Base-by-base conservation (phyloP, 2,888 invertebrate species). In the Linnaemya vulpina region DNA sequence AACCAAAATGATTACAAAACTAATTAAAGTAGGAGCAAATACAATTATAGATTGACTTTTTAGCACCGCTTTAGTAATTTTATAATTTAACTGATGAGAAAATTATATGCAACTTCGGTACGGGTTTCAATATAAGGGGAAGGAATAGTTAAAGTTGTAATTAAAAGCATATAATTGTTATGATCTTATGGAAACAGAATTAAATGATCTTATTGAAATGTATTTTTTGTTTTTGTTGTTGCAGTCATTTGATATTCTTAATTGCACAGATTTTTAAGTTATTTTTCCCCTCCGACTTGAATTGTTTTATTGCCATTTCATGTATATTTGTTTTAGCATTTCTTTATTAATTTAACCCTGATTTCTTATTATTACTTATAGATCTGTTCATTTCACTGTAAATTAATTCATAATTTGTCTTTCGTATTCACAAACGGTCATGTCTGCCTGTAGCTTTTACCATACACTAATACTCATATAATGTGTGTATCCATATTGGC, bases 261-360 rank as follows among this genome's bases (percentile, higher is more conserved):
- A 67, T 17, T 76, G 65, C 25, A 67, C 35, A n/a, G 55, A 43
- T 65, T 40, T 65, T 35, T 3, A 30, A 20, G 10, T 35, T 60
- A 2, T 17, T 43, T 60, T 30, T 71, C 7, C 17, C 20, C 20
- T 60, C 46, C 35, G 53, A 35, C 22, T 53, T 68, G 15, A 11
- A 38, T 17, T 51, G 17, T 25, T 73, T 58, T 65, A 43, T 51
- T 30, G 25, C 25, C n/a, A 38, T 60, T 38, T 63, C 38, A 76
- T 82, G 70, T 70, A 53, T 75, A 53, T 75, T 81, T 70, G 60
- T 71, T 55, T 76, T 76, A 71, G 76, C 76, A 60, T 87, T 89
- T 88, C 75, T 84, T 84, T 88, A 90, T 90, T 90, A 90, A 90
- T 89, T 89, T 90, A 90, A 89, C 90, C 90, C 90, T 90, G 90